Percentiles rank a stretch among this genome's conserved stretches.
Evolutionary conservation across 1,140 invertebrate species (phyloP).

Genomic region (Aradophagus sp.): DNA sequence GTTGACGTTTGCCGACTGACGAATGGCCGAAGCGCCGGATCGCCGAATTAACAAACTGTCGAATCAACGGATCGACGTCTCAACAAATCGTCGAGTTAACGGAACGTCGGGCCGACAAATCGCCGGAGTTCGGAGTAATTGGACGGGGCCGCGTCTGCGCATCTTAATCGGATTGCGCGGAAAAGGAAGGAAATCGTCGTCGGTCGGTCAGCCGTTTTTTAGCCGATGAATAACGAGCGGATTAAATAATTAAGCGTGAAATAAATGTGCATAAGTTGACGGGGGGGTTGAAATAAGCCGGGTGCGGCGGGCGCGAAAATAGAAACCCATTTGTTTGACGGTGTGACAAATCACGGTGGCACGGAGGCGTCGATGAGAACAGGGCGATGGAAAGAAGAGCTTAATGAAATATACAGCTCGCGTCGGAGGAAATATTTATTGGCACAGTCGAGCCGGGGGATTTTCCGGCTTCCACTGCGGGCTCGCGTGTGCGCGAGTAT

Average conservation of each 20-base stretch:
- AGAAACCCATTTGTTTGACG: conserved; percentile 53
- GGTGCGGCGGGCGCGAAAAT: conserved; percentile 45
- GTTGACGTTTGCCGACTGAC: too few relatives aligned
- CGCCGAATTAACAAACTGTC: too few relatives aligned
- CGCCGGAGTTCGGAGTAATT: too few relatives aligned
- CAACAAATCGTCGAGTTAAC: too few relatives aligned
- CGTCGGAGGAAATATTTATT: conserved; percentile 54
- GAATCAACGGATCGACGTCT: too few relatives aligned
- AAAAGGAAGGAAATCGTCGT: conserved; percentile 18
- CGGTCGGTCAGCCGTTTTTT: conserved; percentile 13
- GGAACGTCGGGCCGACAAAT: too few relatives aligned
- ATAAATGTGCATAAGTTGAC: conserved; percentile 51
- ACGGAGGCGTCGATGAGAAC: conserved; percentile 53
- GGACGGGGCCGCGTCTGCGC: too few relatives aligned
- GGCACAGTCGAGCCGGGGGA: conserved; percentile 39
- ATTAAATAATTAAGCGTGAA: conserved; percentile 56
- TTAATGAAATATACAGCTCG: conserved; percentile 56
- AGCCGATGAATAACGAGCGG: conserved; percentile 33
- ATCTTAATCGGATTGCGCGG: conserved; percentile 28
- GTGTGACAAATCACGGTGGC: conserved; percentile 49
- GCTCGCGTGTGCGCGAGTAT: conserved; percentile 32
- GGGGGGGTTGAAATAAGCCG: conserved; percentile 38
- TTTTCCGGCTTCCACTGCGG: conserved; percentile 50
- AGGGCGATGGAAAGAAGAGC: conserved; percentile 56
- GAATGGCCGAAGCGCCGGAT: too few relatives aligned